Conservation (phyloP, 2,888 invertebrate genomes). For the Terebella lapidaria region DNA sequence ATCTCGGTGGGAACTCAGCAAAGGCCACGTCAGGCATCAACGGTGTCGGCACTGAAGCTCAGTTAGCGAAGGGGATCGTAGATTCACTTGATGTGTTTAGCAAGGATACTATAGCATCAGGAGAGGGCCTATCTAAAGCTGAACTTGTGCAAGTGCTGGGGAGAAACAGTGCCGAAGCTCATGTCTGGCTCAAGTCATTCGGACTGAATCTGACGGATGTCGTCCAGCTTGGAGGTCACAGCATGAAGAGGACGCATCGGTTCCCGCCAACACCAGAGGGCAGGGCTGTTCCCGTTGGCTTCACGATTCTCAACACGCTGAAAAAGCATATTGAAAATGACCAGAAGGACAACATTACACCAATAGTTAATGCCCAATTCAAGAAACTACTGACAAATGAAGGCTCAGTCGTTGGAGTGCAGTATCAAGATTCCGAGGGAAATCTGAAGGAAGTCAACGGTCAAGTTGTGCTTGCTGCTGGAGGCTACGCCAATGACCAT, state of each 20-base stretch:
- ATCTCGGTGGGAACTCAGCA: conserved; percentile 25
- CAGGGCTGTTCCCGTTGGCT: conserved; percentile 25
- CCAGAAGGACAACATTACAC: conserved; percentile 8
- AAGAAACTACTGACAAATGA: conserved; percentile 12
- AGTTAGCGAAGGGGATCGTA: conserved; percentile 12
- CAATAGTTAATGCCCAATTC: conserved; percentile 14
- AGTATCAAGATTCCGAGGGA: conserved; percentile 4
- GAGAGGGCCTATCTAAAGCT: conserved; percentile 18
- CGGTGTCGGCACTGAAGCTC: conserved; percentile 18
- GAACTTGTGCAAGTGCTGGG: conserved; percentile 18
- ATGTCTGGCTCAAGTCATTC: conserved; percentile 16
- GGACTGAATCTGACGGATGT: conserved; percentile 20
- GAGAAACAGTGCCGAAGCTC: conserved; percentile 18
- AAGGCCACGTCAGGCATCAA: conserved; percentile 27
- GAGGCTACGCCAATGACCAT: conserved; percentile 26
- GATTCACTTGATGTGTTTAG: conserved; percentile 17
- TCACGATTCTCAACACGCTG: conserved; percentile 20
- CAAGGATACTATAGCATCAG: conserved; percentile 13
- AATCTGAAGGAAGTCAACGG: conserved; percentile 9
- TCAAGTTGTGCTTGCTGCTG: conserved; percentile 21
- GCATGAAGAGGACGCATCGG: conserved; percentile 20
- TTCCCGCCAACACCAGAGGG: conserved; percentile 23
- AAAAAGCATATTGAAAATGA: conserved; percentile 20
- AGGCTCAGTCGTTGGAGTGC: conserved; percentile 7
- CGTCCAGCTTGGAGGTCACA: conserved; percentile 25